Conservation (phyloP, 2,113 vertebrate genomes). For the Camelus dromedarius region DNA sequence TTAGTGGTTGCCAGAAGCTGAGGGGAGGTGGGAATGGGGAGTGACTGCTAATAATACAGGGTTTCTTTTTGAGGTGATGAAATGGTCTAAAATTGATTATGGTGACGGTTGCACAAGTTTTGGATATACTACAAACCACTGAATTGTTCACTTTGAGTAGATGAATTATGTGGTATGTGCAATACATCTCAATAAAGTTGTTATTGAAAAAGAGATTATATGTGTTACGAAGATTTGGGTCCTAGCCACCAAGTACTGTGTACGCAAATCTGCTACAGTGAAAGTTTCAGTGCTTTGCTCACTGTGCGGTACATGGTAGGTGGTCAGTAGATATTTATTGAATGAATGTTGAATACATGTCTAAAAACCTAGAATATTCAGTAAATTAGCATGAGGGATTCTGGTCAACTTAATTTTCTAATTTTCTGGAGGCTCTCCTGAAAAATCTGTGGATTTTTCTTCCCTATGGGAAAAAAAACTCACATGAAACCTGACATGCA, state of each 20-base stretch:
- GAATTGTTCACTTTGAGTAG: not conserved
- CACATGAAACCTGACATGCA: not conserved
- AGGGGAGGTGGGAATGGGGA: not conserved
- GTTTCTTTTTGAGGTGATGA: not conserved
- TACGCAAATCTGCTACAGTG: not conserved
- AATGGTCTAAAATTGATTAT: not conserved
- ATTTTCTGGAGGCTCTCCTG: slow-evolving; percentile 1
- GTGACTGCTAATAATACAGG: not conserved
- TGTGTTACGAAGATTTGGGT: not conserved
- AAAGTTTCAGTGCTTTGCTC: not conserved
- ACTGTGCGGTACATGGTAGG: not conserved
- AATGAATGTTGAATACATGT: not conserved
- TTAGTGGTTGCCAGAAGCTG: not conserved
- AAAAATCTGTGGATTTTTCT: slow-evolving; percentile 15
- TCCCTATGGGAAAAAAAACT: slow-evolving; percentile 11
- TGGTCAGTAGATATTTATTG: not conserved
- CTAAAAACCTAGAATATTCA: not conserved
- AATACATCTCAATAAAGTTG: not conserved
- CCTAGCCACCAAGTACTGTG: not conserved
- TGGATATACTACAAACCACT: not conserved
- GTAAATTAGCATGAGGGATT: not conserved
- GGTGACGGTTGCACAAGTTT: not conserved
- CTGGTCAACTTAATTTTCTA: slow-evolving; percentile 22
- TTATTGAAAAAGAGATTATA: not conserved
- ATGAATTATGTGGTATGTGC: not conserved